A percentile compares a stretch with the other conserved stretches of the same genome.
These are phyloP conservation scores for Philhelius pedissequus DNA, from an alignment of 2,888 invertebrate genomes.

Conservation along the genomic window DNA sequence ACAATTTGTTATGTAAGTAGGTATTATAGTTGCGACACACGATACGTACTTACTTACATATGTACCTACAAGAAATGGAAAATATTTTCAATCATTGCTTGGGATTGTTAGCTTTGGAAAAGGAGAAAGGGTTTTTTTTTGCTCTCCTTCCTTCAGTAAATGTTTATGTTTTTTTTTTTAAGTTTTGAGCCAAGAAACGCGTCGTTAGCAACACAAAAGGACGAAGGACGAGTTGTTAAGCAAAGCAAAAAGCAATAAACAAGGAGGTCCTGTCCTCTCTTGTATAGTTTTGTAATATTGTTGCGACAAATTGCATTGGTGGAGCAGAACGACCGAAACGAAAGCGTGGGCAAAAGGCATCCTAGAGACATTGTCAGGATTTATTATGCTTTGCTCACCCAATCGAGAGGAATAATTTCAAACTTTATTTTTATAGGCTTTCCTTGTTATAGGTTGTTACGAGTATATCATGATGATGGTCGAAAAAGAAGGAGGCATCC, in stretches of 20 bases:
- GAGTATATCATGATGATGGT: background rate
- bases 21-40: slow-evolving; percentile 45
- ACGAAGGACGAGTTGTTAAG: slow-evolving; percentile 31
- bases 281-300: slow-evolving; percentile 11
- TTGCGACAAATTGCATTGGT: slow-evolving; percentile 65
- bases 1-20: slow-evolving; percentile 43
- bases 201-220: slow-evolving; percentile 9
- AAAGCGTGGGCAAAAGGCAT: slow-evolving; percentile 3
- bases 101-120: background rate
- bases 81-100: slow-evolving; percentile 14
- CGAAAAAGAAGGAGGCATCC: background rate
- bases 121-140: background rate
- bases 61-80: slow-evolving; percentile 22
- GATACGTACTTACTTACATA: slow-evolving; percentile 8
- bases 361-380: slow-evolving; percentile 35
- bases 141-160: background rate
- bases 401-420: slow-evolving; percentile 61
- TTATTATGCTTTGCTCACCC: slow-evolving; percentile 59
- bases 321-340: slow-evolving; percentile 2
- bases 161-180: background rate
- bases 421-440: slow-evolving; percentile 64
- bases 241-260: slow-evolving; percentile 47
- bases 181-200: slow-evolving; percentile 27
- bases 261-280: background rate
- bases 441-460: slow-evolving; percentile 25